Conservation (phyloP, 2,113 vertebrate species). For the Mola mola region DNA sequence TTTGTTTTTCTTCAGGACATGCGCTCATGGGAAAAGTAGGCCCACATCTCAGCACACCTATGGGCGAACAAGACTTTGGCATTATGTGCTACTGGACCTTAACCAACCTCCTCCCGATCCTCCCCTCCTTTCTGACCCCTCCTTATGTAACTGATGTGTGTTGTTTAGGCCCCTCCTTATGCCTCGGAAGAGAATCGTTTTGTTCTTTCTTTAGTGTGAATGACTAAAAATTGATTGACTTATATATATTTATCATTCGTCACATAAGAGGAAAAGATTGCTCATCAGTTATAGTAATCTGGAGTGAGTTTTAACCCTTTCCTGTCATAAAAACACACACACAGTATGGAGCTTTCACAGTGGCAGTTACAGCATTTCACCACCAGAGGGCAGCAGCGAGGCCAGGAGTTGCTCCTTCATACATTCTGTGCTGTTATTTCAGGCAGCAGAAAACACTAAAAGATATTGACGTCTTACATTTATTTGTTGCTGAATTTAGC, state of each 20-base stretch:
- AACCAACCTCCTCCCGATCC: conserved; percentile 14
- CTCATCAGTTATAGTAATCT: conserved; percentile 70
- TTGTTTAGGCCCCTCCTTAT: conserved; percentile 84
- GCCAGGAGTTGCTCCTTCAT: too few relatives aligned
- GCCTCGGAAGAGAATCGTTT: conserved; percentile 59
- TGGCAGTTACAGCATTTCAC: conserved; percentile 31
- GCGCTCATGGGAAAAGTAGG: conserved; percentile 66
- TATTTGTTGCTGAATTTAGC: conserved; percentile 24
- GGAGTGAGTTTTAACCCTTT: conserved; percentile 77
- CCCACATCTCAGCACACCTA: conserved; percentile 54
- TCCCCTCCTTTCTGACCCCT: conserved; percentile 5
- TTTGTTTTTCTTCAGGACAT: conserved; percentile 59
- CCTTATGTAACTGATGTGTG: conserved; percentile 73
- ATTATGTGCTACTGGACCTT: conserved; percentile 69
- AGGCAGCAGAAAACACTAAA: conserved; percentile 19
- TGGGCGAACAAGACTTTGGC: conserved; percentile 60
- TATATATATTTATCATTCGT: conserved; percentile 79
- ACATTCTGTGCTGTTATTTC: background rate
- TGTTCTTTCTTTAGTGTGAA: conserved; percentile 70
- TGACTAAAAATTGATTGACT: conserved; percentile 70
- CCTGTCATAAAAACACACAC: conserved; percentile 56
- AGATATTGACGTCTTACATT: conserved; percentile 19
- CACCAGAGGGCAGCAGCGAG: conserved; percentile 55
- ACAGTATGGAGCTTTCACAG: background rate
- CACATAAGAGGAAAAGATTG: conserved; percentile 63